These are phyloP conservation scores for Drosophila subsilvestris DNA, from an alignment of 2,888 invertebrate species.

Conservation along the genomic window DNA sequence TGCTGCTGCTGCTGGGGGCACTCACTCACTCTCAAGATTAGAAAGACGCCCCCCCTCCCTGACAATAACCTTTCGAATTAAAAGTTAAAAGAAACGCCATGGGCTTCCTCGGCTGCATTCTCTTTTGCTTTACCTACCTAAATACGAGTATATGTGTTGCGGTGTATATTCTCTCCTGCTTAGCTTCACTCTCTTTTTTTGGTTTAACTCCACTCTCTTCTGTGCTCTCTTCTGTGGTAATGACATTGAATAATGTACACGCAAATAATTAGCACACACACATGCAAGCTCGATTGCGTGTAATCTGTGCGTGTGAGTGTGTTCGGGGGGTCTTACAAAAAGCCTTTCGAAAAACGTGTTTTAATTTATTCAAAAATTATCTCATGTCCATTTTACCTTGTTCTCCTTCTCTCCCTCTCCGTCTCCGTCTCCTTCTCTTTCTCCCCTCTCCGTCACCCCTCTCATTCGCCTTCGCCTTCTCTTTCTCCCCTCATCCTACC, in stretches of 20 bases:
- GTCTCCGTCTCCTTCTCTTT: neutral
- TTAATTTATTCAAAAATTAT: conserved; percentile 25
- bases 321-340: conserved; percentile 2
- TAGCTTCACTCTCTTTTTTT: neutral
- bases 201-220: conserved; percentile 8
- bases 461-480: neutral
- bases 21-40: conserved; percentile 34
- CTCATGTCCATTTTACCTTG: conserved; percentile 13
- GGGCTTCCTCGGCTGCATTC: neutral
- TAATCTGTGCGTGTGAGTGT: neutral
- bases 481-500: conserved; percentile 35
- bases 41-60: conserved; percentile 6
- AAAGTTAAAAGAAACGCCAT: neutral
- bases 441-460: conserved; percentile 35
- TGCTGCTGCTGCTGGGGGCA: conserved; percentile 6
- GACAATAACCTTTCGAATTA: conserved; percentile 39
- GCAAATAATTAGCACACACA: conserved; percentile 30
- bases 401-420: conserved; percentile 5
- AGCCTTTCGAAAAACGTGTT: conserved; percentile 29
- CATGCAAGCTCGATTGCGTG: neutral
- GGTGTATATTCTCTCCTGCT: neutral
- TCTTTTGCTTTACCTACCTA: neutral
- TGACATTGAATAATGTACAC: conserved; percentile 63
- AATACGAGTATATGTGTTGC: neutral
- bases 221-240: conserved; percentile 31